phyloP scores from a whole-genome alignment of 2,113 vertebrate species.

The Gopherus evgoodei region DNA sequence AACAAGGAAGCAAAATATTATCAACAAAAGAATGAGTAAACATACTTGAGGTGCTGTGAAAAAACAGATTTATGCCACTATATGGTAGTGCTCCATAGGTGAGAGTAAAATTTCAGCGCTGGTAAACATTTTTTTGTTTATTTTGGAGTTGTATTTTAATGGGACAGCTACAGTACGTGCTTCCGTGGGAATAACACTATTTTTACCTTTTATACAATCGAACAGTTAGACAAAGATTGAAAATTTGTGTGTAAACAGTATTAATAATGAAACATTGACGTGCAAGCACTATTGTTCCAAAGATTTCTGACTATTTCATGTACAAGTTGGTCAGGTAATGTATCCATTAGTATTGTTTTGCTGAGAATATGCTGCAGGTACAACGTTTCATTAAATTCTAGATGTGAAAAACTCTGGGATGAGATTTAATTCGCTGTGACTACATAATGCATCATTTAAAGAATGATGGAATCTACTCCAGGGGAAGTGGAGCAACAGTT shows the following conservation, averaged over 20 bases:
- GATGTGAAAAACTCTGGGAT: background rate
- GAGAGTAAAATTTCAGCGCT: background rate
- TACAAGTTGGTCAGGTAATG: background rate
- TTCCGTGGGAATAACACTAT: background rate
- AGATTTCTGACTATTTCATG: background rate
- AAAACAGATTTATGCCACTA: background rate
- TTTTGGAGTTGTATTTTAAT: background rate
- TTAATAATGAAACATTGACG: background rate
- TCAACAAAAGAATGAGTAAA: background rate
- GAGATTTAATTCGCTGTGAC: background rate
- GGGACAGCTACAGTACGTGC: background rate
- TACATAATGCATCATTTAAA: background rate
- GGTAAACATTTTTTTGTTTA: background rate
- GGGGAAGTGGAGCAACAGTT: background rate
- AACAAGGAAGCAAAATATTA: background rate
- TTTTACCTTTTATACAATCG: background rate
- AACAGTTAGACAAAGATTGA: background rate
- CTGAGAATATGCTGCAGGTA: fast-evolving
- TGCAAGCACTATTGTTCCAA: fast-evolving
- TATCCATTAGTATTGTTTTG: fast-evolving
- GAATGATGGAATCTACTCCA: background rate
- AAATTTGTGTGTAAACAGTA: background rate
- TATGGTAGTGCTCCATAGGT: background rate
- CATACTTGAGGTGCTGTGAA: background rate
- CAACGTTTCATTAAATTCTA: background rate